A percentile compares a stretch with the other conserved stretches of the same genome.
These are phyloP conservation scores for Synergus laeviventris DNA, from an alignment of 2,888 invertebrate genomes.

Conservation along the genomic window DNA sequence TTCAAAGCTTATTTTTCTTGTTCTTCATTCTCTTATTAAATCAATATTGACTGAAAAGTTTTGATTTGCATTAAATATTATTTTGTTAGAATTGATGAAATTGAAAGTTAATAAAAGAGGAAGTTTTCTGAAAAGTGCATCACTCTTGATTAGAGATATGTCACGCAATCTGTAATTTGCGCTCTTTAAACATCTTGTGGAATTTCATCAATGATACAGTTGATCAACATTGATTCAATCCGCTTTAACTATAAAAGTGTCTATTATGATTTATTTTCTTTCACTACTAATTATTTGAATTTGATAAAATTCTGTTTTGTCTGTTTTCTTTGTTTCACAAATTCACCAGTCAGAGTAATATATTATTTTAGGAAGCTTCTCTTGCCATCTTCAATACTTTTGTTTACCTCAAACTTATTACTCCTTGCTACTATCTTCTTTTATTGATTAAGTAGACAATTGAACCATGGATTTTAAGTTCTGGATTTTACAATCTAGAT, in stretches of 20 bases:
- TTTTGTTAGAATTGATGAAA: too few relatives aligned
- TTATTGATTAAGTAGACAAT: not conserved
- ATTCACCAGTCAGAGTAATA: not conserved
- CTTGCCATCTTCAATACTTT: too few relatives aligned
- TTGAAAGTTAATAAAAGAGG: too few relatives aligned
- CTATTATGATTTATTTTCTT: too few relatives aligned
- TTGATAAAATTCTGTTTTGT: not conserved
- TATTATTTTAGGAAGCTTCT: not conserved
- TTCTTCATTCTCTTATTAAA: too few relatives aligned
- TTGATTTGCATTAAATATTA: too few relatives aligned
- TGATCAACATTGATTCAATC: conserved; percentile 3
- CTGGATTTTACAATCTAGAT: not conserved
- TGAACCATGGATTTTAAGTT: not conserved
- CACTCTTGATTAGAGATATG: not conserved
- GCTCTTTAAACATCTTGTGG: not conserved
- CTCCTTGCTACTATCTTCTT: too few relatives aligned
- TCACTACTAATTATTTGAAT: too few relatives aligned
- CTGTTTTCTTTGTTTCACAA: not conserved
- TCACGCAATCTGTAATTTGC: not conserved
- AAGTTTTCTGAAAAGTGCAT: not conserved
- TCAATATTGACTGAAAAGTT: too few relatives aligned
- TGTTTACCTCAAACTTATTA: too few relatives aligned
- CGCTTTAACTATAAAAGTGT: not conserved
- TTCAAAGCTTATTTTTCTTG: too few relatives aligned
- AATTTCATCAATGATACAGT: conserved; percentile 4